Evolutionary conservation across 2,113 vertebrate species (phyloP).

Genomic region (Polyodon spathula): DNA sequence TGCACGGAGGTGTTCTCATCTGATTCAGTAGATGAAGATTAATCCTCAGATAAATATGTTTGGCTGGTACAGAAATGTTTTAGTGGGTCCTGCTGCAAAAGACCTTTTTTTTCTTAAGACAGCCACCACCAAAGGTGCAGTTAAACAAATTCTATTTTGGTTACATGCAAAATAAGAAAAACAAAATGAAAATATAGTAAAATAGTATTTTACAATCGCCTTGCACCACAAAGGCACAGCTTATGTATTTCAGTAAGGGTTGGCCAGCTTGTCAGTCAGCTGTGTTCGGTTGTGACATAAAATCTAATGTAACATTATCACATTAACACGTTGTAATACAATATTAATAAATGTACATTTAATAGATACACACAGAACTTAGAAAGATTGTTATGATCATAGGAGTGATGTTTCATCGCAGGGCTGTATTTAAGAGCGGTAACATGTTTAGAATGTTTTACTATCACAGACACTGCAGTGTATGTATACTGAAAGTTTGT

Average conservation of each 20-base stretch:
- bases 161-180: conserved; percentile 1
- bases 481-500: too few relatives aligned
- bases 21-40: conserved; percentile 89
- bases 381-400: too few relatives aligned
- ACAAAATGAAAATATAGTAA: background rate
- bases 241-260: background rate
- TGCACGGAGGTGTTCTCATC: conserved; percentile 84
- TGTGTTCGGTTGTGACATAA: too few relatives aligned
- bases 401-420: too few relatives aligned
- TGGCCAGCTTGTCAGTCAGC: background rate
- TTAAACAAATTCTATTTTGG: conserved; percentile 3
- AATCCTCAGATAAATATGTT: conserved; percentile 99
- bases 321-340: too few relatives aligned
- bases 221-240: background rate
- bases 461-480: too few relatives aligned
- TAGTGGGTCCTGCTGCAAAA: conserved; percentile 71
- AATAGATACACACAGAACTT: too few relatives aligned
- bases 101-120: conserved; percentile 20
- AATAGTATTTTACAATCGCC: background rate
- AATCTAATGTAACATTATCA: too few relatives aligned
- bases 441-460: too few relatives aligned
- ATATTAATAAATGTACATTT: too few relatives aligned
- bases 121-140: conserved; percentile 12
- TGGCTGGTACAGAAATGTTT: conserved; percentile 77
- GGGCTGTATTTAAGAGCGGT: too few relatives aligned